Evolutionary conservation across 2,888 invertebrate genomes (phyloP), one percentile per base, ranked within the genome.

Genomic region (Agriotes lineatus): DNA sequence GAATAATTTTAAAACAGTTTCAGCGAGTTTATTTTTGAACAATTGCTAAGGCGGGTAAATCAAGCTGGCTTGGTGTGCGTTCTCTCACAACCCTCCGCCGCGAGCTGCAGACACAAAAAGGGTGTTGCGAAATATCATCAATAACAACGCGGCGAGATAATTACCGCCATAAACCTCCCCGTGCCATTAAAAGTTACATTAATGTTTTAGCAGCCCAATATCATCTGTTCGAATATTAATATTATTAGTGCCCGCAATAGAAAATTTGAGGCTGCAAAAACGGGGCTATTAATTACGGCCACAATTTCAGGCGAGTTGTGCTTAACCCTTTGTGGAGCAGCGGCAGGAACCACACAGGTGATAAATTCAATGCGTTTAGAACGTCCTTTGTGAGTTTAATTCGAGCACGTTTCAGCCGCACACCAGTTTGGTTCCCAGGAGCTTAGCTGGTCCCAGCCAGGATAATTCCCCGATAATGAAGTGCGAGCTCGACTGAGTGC

Each of bases 401-500:
- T 54, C 54, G 33, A 54, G 33, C 54, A 30, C 33, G 54, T 54
- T 54, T 33, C 54, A 54, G 33, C 35, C 52, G 33, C 52, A 52
- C 30, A 30, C 54, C 33, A 35, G 54, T 35, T 54, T 35, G 12
- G 35, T 54, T 54, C 54, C 54, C 54, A 35, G 18, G 54, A 35
- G 35, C 54, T 54, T 30, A 54, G 12, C 54, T 16, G 54, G 54
- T 54, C 33, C 33, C 6, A 30, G 12, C 54, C n/a, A 25, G 10
- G 30, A 54, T 54, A 54, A 54, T 54, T 54, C 33, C 10, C 16
- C n/a, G 18, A 54, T 54, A 54, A 54, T 54, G 54, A 54, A 54
- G 54, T 54, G 33, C 18, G 54, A 54, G 33, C 35, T 54, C 33
- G 4, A 35, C 54, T 12, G 54, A 54, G 19, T 19, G 54, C 14